Evolutionary conservation across 2,888 invertebrate genomes (phyloP).

Genomic region (Laothoe populi): DNA sequence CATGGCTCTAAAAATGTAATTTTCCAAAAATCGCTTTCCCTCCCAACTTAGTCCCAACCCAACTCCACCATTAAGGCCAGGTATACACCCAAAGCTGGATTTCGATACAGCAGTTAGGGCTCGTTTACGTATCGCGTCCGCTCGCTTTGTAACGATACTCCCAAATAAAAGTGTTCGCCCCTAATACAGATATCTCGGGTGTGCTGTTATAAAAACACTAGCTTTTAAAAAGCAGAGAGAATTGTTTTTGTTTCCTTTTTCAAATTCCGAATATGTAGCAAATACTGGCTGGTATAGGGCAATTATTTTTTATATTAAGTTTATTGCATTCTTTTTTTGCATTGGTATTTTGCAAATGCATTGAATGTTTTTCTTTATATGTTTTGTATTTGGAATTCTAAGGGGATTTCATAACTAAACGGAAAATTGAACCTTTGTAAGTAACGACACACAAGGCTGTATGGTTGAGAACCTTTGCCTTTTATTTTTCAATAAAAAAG

Average conservation of each 20-base stretch:
- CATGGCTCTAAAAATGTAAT: too few species aligned
- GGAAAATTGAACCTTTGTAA: too few species aligned
- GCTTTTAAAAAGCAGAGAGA: background rate
- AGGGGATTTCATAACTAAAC: too few species aligned
- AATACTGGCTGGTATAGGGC: too few species aligned
- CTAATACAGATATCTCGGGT: conserved; percentile 16
- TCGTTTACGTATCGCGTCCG: conserved; percentile 57
- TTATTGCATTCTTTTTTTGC: too few species aligned
- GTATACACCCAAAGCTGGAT: conserved; percentile 71
- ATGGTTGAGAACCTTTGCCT: too few species aligned
- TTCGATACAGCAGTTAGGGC: conserved; percentile 72
- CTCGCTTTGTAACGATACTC: conserved; percentile 45
- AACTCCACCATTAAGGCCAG: conserved; percentile 60
- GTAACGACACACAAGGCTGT: too few species aligned
- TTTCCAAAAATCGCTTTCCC: conserved; percentile 35
- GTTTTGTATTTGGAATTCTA: too few species aligned
- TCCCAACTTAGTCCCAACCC: conserved; percentile 36
- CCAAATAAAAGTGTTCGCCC: conserved; percentile 52
- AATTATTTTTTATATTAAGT: too few species aligned
- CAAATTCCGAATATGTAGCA: background rate
- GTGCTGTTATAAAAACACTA: conserved; percentile 16
- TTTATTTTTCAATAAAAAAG: too few species aligned
- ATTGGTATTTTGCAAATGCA: too few species aligned
- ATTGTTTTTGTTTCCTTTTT: conserved; percentile 2
- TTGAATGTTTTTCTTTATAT: too few species aligned